Evolutionary conservation across 1,140 invertebrate species (phyloP), one percentile per base, ranked within the genome.

Genomic region (Wiebesia pumilae): DNA sequence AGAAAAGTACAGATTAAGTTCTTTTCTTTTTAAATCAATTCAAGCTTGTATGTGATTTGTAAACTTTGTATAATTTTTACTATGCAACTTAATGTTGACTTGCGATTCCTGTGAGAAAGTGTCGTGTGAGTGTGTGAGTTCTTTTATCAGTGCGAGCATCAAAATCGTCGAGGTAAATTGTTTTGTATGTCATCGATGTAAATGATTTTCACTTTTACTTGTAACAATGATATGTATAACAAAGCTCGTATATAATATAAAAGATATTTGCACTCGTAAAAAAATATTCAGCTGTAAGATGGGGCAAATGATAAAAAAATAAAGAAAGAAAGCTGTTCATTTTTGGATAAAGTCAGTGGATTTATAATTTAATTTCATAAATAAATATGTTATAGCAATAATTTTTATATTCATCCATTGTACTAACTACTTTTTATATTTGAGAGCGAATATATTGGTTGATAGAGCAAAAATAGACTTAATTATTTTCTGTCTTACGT

Each of bases 121-220:
- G 79, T n/a, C n/a, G n/a, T 47, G 40, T 78, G 73, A 77, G 30
- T 69, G 65, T 0, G 30, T 80, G 35, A 75, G 19, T 71, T 79
- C 14, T 62, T 71, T 65, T 80, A 69, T 80, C 19, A 80, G 65
- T 75, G 43, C 58, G 80, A 86, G 38, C n/a, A 86, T 83, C 24
- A 77, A 87, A 78, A 79, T 40, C 62, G 75, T 87, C 67, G 54
- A 83, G 79, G 35, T 40, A 81, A 83, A 69, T 87, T 83, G 85
- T 87, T 83, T 87, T 79, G 54, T 86, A 87, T 83, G 85, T 87
- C 80, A 83, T 87, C 83, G 81, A 87, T 83, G 85, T 87, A 87
- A 83, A 87, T 87, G 81, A 80, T 83, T 87, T 69, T 75, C 51
- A 81, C 47, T 81, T 80, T 47, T 62, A 81, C 84, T 81, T 86